phyloP scores from a whole-genome alignment of 2,113 vertebrate genomes.

The Caracal caracal region DNA sequence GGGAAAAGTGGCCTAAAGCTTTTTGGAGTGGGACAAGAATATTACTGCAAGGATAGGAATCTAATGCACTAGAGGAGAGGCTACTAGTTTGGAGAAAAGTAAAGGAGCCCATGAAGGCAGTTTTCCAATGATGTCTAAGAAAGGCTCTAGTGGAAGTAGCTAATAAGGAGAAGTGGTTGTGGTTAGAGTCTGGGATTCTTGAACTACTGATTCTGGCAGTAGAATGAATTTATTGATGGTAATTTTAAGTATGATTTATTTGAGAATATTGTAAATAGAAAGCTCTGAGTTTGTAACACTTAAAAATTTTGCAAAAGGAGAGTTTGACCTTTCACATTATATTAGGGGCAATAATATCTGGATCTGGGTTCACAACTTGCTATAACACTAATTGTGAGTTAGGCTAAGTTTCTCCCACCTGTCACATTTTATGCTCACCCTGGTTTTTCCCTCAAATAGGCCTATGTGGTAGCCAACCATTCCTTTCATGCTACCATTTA shows the following conservation, averaged over 20 bases:
- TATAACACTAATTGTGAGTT: neutral
- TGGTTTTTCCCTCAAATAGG: neutral
- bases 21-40: neutral
- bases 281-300: neutral
- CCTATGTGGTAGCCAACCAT: neutral
- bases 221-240: neutral
- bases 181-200: neutral
- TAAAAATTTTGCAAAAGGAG: slow-evolving; percentile 23
- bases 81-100: neutral
- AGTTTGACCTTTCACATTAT: neutral
- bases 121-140: neutral
- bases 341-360: neutral
- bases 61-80: neutral
- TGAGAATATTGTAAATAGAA: neutral
- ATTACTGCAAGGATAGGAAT: neutral
- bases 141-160: neutral
- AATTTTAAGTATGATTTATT: neutral
- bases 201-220: slow-evolving; percentile 16
- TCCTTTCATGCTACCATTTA: neutral
- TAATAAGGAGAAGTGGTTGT: neutral
- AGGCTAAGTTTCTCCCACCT: neutral
- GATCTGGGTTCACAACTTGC: neutral
- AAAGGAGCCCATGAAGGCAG: neutral
- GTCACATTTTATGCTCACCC: neutral
- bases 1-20: neutral